Evolutionary conservation across 1,140 invertebrate genomes (phyloP).

Genomic region (Spodoptera litura): DNA sequence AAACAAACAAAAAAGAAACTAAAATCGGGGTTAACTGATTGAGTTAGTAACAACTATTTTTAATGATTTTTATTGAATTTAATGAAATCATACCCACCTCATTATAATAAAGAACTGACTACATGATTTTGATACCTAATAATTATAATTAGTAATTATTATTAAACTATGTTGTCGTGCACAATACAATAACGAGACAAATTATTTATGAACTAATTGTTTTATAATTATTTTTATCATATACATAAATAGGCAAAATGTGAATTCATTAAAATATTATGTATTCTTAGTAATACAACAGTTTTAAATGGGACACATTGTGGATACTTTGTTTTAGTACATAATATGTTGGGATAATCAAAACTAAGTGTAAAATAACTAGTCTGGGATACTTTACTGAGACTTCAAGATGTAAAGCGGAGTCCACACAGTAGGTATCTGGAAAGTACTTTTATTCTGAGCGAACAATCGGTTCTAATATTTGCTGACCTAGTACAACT

Average conservation of each 20-base stretch:
- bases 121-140: constrained; percentile 19
- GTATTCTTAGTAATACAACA: constrained; percentile 79
- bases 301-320: constrained; percentile 65
- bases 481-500: neutral
- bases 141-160: neutral
- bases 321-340: constrained; percentile 72
- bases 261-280: constrained; percentile 80
- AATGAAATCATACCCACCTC: neutral
- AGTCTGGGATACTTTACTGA: constrained; percentile 67
- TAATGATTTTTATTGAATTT: neutral
- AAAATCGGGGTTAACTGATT: constrained; percentile 4
- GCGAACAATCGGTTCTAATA: neutral
- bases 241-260: constrained; percentile 85
- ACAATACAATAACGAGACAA: constrained; percentile 50
- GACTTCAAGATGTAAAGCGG: constrained; percentile 60
- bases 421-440: constrained; percentile 27
- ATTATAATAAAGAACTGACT: neutral
- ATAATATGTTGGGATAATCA: constrained; percentile 66
- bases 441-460: neutral
- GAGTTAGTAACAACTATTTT: constrained; percentile 8
- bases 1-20: neutral
- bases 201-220: constrained; percentile 71
- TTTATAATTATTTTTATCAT: constrained; percentile 81
- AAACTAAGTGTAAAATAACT: constrained; percentile 43
- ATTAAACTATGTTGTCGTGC: constrained; percentile 26